A percentile compares a stretch with the other conserved stretches of the same genome.
Evolutionary conservation across 2,888 invertebrate species (phyloP).

Genomic region (Alloscopus bannaensis): DNA sequence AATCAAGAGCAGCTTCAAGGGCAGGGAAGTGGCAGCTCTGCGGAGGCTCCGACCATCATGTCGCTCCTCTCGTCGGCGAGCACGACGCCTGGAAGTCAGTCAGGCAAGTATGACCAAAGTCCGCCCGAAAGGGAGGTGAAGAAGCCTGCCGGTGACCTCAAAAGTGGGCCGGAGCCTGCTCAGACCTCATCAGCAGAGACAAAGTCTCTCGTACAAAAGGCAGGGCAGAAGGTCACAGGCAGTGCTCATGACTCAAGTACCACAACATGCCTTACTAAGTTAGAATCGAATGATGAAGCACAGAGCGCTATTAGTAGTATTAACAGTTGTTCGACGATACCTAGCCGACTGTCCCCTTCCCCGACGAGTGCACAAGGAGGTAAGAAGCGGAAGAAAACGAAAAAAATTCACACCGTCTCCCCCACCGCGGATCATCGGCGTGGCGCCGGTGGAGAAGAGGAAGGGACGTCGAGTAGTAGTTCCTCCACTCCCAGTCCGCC

Average conservation of each 20-base stretch:
- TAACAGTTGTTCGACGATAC: constrained; percentile 48
- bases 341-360: constrained; percentile 44
- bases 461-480: constrained; percentile 32
- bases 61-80: background rate
- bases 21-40: background rate
- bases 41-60: background rate
- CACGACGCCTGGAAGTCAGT: constrained; percentile 1
- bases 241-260: constrained; percentile 65
- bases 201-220: constrained; percentile 39
- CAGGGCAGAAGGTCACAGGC: background rate
- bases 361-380: constrained; percentile 44
- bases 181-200: too few relatives aligned
- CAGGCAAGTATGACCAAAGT: constrained; percentile 55
- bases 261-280: constrained; percentile 67
- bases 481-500: constrained; percentile 70
- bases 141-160: background rate
- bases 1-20: constrained; percentile 66
- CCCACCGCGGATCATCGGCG: constrained; percentile 45
- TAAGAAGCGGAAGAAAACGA: constrained; percentile 55
- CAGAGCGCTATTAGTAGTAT: constrained; percentile 28
- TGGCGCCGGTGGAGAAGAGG: constrained; percentile 21
- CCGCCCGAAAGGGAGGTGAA: constrained; percentile 47
- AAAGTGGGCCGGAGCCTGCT: background rate
- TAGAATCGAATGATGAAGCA: constrained; percentile 46
- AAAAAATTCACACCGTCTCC: constrained; percentile 40